Conservation (phyloP, 2,113 vertebrate species). For the Heptranchias perlo region DNA sequence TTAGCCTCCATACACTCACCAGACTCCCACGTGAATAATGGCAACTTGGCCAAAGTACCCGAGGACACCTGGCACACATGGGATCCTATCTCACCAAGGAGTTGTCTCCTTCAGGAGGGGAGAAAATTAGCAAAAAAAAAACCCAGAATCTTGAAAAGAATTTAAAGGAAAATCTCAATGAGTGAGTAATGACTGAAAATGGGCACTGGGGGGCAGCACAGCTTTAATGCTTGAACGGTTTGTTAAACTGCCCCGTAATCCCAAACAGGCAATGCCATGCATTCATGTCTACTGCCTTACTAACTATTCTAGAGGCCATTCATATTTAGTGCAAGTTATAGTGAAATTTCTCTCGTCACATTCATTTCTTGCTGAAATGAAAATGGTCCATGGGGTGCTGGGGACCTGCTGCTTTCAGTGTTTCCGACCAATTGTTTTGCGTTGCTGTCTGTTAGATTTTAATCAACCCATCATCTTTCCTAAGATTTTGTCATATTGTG, state of each 20-base stretch:
- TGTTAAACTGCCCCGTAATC: background rate
- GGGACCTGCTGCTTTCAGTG: background rate
- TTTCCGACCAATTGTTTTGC: background rate
- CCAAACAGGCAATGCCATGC: background rate
- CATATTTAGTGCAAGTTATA: background rate
- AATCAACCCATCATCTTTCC: background rate
- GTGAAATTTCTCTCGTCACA: background rate
- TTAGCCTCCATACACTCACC: background rate
- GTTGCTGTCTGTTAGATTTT: background rate
- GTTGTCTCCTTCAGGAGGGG: background rate
- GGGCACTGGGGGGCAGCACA: slow-evolving; percentile 18
- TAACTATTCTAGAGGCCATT: background rate
- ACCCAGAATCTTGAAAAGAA: background rate
- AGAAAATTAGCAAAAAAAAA: background rate
- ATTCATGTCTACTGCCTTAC: background rate
- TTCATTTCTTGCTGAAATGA: background rate
- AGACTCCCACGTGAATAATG: background rate
- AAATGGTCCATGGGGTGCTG: background rate
- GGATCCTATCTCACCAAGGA: background rate
- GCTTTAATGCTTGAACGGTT: background rate
- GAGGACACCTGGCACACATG: no score
- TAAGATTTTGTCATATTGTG: background rate
- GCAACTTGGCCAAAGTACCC: background rate
- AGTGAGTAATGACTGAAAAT: background rate
- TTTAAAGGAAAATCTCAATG: background rate